A percentile compares a stretch with the other conserved stretches of the same genome.
Evolutionary conservation across 2,888 invertebrate species (phyloP).

Genomic region (Leptinotarsa peninsularis): DNA sequence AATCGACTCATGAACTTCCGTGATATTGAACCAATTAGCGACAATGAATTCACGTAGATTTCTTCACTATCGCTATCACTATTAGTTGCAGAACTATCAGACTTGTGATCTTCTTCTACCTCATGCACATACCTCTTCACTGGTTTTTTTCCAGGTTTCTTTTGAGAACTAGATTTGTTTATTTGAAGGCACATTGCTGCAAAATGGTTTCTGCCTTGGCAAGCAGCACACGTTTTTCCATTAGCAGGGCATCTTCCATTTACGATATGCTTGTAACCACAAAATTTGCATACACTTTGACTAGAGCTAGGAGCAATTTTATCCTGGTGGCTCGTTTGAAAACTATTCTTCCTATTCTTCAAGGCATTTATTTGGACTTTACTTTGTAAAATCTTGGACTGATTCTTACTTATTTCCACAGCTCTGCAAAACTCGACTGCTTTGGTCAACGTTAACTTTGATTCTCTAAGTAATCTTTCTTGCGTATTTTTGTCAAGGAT

Average conservation of each 20-base stretch:
- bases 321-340: neutral
- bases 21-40: neutral
- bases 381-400: conserved; percentile 44
- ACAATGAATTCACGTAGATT: too few relatives aligned
- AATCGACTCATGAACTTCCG: neutral
- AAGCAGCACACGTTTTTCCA: conserved; percentile 24
- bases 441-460: conserved; percentile 43
- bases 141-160: too few relatives aligned
- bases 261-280: conserved; percentile 12
- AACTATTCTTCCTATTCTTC: too few relatives aligned
- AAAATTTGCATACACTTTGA: conserved; percentile 11
- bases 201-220: conserved; percentile 27
- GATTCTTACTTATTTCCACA: conserved; percentile 42
- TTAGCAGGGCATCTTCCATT: conserved; percentile 6
- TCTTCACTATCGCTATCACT: too few relatives aligned
- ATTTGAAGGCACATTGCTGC: neutral
- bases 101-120: neutral
- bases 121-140: neutral
- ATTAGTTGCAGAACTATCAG: too few relatives aligned
- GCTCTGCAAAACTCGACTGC: conserved; percentile 47
- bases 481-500: conserved; percentile 45
- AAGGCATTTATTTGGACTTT: conserved; percentile 6
- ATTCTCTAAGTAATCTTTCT: conserved; percentile 45
- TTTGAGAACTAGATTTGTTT: too few relatives aligned
- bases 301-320: neutral